A percentile compares a stretch with the other conserved stretches of the same genome.
phyloP scores from a whole-genome alignment of 2,888 invertebrate genomes.

The Pachycephus smyrnensis region DNA sequence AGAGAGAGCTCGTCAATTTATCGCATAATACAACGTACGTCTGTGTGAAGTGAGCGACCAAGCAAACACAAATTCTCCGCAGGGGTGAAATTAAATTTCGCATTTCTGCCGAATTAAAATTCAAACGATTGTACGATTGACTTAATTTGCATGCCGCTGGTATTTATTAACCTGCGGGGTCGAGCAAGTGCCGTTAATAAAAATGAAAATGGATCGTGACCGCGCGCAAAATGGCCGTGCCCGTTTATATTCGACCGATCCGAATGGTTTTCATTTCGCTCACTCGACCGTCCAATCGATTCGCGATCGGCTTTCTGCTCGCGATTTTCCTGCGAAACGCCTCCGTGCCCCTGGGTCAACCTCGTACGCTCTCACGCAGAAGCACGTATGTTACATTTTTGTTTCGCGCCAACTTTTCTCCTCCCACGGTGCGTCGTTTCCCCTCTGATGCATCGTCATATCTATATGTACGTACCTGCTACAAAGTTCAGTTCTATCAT shows the following conservation, averaged over 20 bases:
- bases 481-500: background rate
- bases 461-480: background rate
- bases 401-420: background rate
- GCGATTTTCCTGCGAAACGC: background rate
- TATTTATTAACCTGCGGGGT: conserved; percentile 42
- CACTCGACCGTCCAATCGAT: background rate
- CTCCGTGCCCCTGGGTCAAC: too few species aligned
- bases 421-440: background rate
- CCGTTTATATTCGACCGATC: conserved; percentile 25
- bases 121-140: conserved; percentile 44
- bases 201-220: conserved; percentile 32
- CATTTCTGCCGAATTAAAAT: conserved; percentile 46
- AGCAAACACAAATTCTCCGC: background rate
- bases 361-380: background rate
- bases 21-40: background rate
- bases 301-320: background rate
- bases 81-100: conserved; percentile 35
- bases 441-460: background rate
- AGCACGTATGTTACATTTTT: background rate
- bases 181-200: conserved; percentile 23
- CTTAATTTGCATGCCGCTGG: conserved; percentile 43
- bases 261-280: background rate
- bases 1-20: background rate
- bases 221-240: conserved; percentile 28
- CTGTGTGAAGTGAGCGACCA: background rate